phyloP scores from a whole-genome alignment of 2,113 vertebrate species.

The Callospermophilus lateralis region DNA sequence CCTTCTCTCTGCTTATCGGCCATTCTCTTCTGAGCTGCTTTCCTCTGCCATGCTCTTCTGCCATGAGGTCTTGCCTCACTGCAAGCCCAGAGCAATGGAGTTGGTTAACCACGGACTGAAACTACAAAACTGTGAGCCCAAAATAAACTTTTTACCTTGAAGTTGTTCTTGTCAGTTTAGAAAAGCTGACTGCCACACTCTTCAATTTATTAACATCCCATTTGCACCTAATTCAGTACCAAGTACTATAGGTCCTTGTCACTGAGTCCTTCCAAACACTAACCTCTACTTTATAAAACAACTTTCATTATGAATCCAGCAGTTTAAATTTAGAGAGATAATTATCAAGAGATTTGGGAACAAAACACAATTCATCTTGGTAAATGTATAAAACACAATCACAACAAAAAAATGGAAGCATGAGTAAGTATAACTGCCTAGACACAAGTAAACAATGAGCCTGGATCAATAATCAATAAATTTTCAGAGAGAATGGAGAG shows the following conservation, averaged over 20 bases:
- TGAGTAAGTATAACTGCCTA: background rate
- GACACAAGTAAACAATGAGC: background rate
- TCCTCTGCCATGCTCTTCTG: too few species aligned
- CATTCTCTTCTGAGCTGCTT: too few species aligned
- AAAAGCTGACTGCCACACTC: too few species aligned
- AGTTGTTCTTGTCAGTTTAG: too few species aligned
- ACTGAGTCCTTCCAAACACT: background rate
- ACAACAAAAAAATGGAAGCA: background rate
- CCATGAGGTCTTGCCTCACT: too few species aligned
- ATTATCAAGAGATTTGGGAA: background rate
- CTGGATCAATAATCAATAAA: background rate
- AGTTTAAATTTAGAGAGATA: conserved; percentile 47
- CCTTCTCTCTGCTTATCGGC: too few species aligned
- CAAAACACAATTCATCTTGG: background rate
- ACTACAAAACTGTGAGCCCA: too few species aligned
- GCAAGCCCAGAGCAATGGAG: too few species aligned
- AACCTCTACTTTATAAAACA: conserved; percentile 16
- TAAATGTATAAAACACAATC: background rate
- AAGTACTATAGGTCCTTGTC: conserved; percentile 5
- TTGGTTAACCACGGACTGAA: too few species aligned
- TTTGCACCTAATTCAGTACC: background rate
- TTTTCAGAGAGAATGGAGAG: background rate
- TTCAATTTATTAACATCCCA: conserved; percentile 14
- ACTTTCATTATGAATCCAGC: background rate
- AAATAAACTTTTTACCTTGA: too few species aligned